Conservation (phyloP, 2,888 invertebrate genomes). For the Ormyrus labotus region DNA sequence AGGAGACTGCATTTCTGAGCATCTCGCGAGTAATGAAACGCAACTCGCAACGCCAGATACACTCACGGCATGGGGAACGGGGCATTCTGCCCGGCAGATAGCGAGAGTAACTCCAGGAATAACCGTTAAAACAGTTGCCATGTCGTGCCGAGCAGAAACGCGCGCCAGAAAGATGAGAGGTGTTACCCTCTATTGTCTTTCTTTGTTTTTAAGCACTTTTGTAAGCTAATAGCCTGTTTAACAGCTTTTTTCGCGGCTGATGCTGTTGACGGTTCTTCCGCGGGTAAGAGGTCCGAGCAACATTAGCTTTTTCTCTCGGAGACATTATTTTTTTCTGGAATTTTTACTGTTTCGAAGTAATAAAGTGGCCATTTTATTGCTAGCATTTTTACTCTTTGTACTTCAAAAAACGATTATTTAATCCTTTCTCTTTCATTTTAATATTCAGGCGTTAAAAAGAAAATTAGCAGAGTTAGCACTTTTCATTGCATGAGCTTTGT, state of each 20-base stretch:
- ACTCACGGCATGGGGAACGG: not conserved
- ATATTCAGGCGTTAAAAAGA: too few species aligned
- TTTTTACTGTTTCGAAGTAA: not conserved
- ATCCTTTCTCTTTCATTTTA: too few species aligned
- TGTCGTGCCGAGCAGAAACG: not conserved
- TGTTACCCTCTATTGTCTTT: not conserved
- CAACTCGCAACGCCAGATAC: not conserved
- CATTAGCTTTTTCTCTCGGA: too few species aligned
- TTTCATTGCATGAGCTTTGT: too few species aligned
- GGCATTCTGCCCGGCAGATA: slow-evolving; percentile 44
- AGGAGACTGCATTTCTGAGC: too few species aligned
- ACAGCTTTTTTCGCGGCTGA: not conserved
- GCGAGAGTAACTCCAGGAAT: slow-evolving; percentile 36
- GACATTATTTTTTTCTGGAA: not conserved
- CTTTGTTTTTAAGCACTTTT: not conserved
- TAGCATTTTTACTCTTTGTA: too few species aligned
- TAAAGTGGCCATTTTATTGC: not conserved
- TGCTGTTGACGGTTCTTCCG: too few species aligned
- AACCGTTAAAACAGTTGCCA: slow-evolving; percentile 47
- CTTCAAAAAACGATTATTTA: too few species aligned
- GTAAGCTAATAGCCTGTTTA: slow-evolving; percentile 20
- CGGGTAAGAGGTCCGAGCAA: too few species aligned
- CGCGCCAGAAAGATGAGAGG: not conserved
- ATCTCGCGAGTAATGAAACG: not conserved
- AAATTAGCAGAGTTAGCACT: too few species aligned